Evolutionary conservation across 2,113 vertebrate species (phyloP), one percentile per base, ranked within the genome.

Genomic region (Uria lomvia): DNA sequence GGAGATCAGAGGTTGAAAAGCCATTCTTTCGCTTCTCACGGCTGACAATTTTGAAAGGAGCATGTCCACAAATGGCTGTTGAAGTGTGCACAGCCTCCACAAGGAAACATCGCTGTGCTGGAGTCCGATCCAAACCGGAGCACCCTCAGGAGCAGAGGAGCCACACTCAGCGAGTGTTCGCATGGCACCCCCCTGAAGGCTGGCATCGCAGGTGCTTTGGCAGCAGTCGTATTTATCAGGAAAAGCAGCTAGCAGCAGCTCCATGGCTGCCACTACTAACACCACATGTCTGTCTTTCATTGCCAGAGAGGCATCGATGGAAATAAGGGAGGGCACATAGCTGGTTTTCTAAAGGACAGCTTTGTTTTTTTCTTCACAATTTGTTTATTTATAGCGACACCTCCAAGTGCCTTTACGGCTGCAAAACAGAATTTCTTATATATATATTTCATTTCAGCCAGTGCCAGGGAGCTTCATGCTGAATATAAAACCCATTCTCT

Each of bases 1-100:
- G 74, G 78, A 95, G 93, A 94, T 73, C 91, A 87, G 88, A 91
- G 92, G 83, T 63, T 72, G 86, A 78, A 79, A 85, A 94, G 56
- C 9, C 49, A 73, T 70, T 92, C 87, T 45, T 94, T 30, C 73
- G 30, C 59, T 90, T 93, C 63, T 83, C 26, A 34, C 60, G 65
- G 53, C 45, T 80, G 86, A 76, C 74, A 86, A 8, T 71, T 90
- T 73, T 84, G 70, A 70, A 70, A 72, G 50, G 17, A 56, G 9
- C 32, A 11, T 8, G 11, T 43, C 38, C 86, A 77, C 45, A 86
- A 68, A 53, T 1, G 34, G 62, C 49, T 72, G 65, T 7, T 26
- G 70, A 60, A 81, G 72, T 45, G 34, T 1, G 5, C 52, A n/a
- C 36, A 91, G 60, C 36, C 56, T 72, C 40, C 66, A 47, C 56